Evolutionary conservation across 2,888 invertebrate genomes (phyloP), one percentile per base, ranked within the genome.

Genomic region (Leuctra nigra): DNA sequence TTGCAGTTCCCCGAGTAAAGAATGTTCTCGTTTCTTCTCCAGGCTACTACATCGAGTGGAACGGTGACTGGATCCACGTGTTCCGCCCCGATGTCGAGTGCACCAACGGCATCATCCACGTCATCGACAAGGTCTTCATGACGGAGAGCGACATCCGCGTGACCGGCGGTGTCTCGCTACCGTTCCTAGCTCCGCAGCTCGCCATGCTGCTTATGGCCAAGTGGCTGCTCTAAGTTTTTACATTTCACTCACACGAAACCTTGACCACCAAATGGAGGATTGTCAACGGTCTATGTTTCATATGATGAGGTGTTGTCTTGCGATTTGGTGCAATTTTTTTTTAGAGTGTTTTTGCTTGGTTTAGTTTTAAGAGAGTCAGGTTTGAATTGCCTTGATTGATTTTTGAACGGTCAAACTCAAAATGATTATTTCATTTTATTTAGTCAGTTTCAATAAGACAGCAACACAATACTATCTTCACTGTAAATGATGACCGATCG

Each of bases 81-180:
- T 85, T 86, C 72, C 83, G 94, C 62, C 90, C 95, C 22, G 93
- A 97, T 72, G 91, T 97, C 3, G 90, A 91, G 68, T 95, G 95
- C 72, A 94, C 91, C 72, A 96, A 96, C 70, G 96, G 96, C 53
- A 87, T 93, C 65, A 94, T 96, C 65, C 95, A 96, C 72, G 91
- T 94, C 61, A 92, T 96, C 68, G 93, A 94, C 69, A 81, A 80
- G 63, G 93, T 94, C 4, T 84, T 96, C 68, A 75, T 93, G 59
- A 80, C 83, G 68, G 88, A 89, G 66, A 85, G 84, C 66, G 94
- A 95, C 72, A 83, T 94, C 61, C 80, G 82, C 62, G 86, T 87
- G 57, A 83, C 81, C 56, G 72, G 71, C 29, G 70, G 72, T n/a
- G 65, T 68, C 6, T 22, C 56, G 2, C 47, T 56, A 7, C 44